phyloP scores from a whole-genome alignment of 2,888 invertebrate genomes.

The Fabriciana adippe region DNA sequence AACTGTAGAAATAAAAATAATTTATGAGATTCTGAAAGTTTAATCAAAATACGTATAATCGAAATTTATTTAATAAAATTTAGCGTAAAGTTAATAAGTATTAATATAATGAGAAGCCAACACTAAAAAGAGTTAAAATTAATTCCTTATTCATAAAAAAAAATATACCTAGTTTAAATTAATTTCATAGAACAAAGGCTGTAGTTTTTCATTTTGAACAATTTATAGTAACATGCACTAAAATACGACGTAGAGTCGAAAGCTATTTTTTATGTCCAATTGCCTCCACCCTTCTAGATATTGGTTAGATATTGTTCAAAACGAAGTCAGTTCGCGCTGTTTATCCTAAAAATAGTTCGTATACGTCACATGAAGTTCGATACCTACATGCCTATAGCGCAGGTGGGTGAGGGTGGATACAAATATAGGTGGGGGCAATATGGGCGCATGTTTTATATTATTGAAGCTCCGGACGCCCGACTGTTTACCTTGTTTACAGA shows the following conservation, averaged over 20 bases:
- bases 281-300: slow-evolving; percentile 43
- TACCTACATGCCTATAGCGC: slow-evolving; percentile 45
- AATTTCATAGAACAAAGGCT: too few relatives aligned
- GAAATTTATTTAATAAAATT: too few relatives aligned
- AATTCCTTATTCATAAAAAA: too few relatives aligned
- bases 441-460: slow-evolving; percentile 76
- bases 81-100: too few relatives aligned
- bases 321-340: slow-evolving; percentile 31
- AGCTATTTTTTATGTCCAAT: slow-evolving; percentile 35
- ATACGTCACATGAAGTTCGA: slow-evolving; percentile 40
- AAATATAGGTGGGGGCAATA: slow-evolving; percentile 62
- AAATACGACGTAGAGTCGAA: slow-evolving; percentile 31
- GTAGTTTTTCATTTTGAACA: too few relatives aligned
- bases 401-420: slow-evolving; percentile 55
- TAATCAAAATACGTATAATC: too few relatives aligned
- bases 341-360: slow-evolving; percentile 40
- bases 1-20: background rate
- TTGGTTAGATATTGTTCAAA: slow-evolving; percentile 42
- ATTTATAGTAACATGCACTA: background rate
- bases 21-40: too few relatives aligned
- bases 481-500: slow-evolving; percentile 60
- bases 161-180: too few relatives aligned
- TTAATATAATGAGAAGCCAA: too few relatives aligned
- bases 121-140: too few relatives aligned
- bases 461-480: slow-evolving; percentile 62